Base-by-base conservation (phyloP, 2,797 vertebrate genomes). In the Parambassis ranga region DNA sequence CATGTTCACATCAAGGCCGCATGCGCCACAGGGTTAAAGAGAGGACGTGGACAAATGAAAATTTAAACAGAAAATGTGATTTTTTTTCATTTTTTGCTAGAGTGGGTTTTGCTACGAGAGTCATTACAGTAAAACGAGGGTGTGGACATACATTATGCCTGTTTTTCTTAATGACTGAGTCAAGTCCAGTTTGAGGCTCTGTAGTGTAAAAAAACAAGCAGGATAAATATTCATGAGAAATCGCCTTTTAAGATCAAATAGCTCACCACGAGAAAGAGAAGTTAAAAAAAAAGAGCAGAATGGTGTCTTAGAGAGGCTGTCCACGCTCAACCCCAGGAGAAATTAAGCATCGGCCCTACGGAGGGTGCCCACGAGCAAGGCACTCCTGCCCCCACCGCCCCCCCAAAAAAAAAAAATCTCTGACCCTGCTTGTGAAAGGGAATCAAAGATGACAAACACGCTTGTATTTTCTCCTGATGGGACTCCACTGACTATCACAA, bases 211-310 rank as follows among this genome's bases (percentile, higher is more conserved):
- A n/a, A 79, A 79, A 72, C 62, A 81, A 71, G 66, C 44, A 42
- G 10, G 10, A 68, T 75, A 48, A 69, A 88, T 88, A 87, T 87
- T 76, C 57, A 87, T 78, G 60, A 76, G 50, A 31, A 62, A 63
- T 11, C 23, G 52, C 60, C 62, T 81, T 80, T 80, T 47, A 64
- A 80, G 78, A 83, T 87, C 61, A 81, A 80, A 79, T 64, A 42
- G 33, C 53, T 62, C 10, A 9, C 53, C 28, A 47, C 26, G 38
- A 56, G 55, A 55, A 53, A 32, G 1, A 52, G n/a, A n/a, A n/a
- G n/a, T n/a, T n/a, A 47, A 16, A 15, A 28, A 52, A 22, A 44
- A 46, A 49, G 0, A 24, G 9, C 43, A 57, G 56, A 30, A 28
- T n/a, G 26, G 11, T 51, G 50, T 37, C 38, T 42, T 3, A 1